Conservation (phyloP, 2,888 invertebrate genomes). For the Spilarctia lutea region DNA sequence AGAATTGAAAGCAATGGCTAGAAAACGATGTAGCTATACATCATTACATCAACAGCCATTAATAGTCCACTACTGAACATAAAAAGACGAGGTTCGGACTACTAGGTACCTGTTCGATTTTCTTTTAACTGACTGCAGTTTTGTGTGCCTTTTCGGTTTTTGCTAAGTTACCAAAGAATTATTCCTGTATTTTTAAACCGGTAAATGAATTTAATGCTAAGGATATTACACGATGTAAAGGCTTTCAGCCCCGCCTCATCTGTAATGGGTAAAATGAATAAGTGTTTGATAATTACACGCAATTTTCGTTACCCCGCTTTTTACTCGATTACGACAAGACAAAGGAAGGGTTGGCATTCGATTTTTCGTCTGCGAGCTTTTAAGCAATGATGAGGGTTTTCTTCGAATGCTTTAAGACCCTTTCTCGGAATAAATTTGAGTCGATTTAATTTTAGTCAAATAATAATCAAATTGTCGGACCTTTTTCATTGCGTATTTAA, state of each 20-base stretch:
- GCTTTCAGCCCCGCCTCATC: slow-evolving; percentile 28
- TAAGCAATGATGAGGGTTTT: slow-evolving; percentile 11
- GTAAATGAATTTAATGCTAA: neutral
- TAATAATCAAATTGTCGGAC: neutral
- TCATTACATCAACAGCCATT: too few relatives aligned
- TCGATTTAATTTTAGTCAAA: slow-evolving; percentile 7
- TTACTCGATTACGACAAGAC: slow-evolving; percentile 39
- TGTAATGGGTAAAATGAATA: slow-evolving; percentile 43
- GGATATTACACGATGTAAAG: slow-evolving; percentile 30
- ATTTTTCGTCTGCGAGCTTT: slow-evolving; percentile 26
- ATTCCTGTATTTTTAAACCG: neutral
- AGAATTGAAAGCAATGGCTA: too few relatives aligned
- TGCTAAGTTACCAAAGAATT: neutral
- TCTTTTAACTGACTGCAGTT: neutral
- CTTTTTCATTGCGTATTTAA: slow-evolving; percentile 1
- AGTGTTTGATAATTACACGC: slow-evolving; percentile 49
- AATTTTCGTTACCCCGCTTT: slow-evolving; percentile 35
- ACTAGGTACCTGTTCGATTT: too few relatives aligned
- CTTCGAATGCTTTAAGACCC: neutral
- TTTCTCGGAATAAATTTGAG: slow-evolving; percentile 11
- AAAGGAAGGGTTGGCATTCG: slow-evolving; percentile 32
- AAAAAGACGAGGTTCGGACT: too few relatives aligned
- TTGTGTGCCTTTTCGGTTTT: too few relatives aligned
- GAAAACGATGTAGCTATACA: too few relatives aligned
- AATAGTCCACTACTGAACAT: too few relatives aligned